Conservation (phyloP, 92 coral and sea anemone genomes). For the Actinernus sp. region DNA sequence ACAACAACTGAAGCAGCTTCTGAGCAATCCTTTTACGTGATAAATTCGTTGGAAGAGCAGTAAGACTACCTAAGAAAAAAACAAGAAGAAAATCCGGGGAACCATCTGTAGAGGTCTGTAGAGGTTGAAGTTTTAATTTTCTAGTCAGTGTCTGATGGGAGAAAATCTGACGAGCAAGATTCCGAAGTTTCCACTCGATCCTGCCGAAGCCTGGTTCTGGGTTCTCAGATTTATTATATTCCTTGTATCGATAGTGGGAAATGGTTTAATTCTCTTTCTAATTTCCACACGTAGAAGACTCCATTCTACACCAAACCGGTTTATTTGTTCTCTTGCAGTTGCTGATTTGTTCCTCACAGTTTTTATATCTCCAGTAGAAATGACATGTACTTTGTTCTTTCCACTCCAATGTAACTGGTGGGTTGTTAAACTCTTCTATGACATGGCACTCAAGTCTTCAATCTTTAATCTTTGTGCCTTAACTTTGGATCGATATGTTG, state of each 20-base stretch:
- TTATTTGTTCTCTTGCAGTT: background rate
- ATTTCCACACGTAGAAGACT: background rate
- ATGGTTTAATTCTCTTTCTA: background rate
- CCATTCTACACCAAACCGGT: background rate
- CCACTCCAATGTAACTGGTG: background rate
- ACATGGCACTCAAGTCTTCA: background rate
- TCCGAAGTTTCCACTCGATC: background rate
- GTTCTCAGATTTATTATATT: background rate
- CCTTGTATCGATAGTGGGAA: background rate
- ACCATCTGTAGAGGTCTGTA: too few species aligned
- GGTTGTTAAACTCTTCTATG: background rate
- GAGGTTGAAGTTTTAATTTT: too few species aligned
- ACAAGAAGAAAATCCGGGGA: too few species aligned
- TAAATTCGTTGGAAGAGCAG: too few species aligned
- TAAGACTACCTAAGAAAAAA: too few species aligned
- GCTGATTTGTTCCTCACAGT: conserved; percentile 2
- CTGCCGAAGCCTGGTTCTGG: background rate
- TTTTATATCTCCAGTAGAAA: background rate
- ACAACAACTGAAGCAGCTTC: too few species aligned
- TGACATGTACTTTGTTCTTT: background rate
- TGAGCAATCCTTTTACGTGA: too few species aligned
- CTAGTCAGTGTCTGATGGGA: too few species aligned
- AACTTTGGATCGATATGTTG: background rate
- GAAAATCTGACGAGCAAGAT: background rate
- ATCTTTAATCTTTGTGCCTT: background rate